phyloP scores from a whole-genome alignment of 2,113 vertebrate genomes.

The Abramis brama region DNA sequence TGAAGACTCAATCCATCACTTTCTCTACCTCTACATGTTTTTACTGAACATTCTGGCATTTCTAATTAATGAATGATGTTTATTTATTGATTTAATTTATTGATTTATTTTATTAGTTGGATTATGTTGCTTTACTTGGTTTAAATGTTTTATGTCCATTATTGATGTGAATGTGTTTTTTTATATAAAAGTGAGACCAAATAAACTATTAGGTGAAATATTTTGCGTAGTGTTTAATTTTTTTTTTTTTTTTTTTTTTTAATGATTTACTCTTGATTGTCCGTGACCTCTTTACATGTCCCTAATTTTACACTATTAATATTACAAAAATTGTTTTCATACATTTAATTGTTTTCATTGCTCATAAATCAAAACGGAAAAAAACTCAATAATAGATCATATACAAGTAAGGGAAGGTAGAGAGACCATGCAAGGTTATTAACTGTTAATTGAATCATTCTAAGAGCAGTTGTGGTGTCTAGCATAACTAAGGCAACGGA shows the following conservation, averaged over 20 bases:
- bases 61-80: not conserved
- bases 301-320: not conserved
- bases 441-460: not conserved
- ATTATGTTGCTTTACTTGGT: conserved; percentile 44
- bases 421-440: not conserved
- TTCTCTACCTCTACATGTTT: conserved; percentile 25
- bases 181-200: conserved; percentile 56
- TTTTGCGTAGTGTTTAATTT: conserved; percentile 30
- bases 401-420: not conserved
- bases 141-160: conserved; percentile 17
- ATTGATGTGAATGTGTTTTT: conserved; percentile 42
- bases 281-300: not conserved
- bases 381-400: no score
- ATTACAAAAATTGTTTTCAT: not conserved
- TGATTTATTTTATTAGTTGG: conserved; percentile 61
- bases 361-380: not conserved
- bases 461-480: not conserved
- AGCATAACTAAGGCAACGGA: not conserved
- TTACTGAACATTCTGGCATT: not conserved
- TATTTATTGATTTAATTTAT: not conserved
- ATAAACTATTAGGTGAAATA: conserved; percentile 66
- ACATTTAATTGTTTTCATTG: not conserved
- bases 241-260: conserved; percentile 9
- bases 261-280: not conserved
- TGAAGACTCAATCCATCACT: not conserved